Conservation (phyloP, 2,888 invertebrate species). For the Calliopum simillimum region DNA sequence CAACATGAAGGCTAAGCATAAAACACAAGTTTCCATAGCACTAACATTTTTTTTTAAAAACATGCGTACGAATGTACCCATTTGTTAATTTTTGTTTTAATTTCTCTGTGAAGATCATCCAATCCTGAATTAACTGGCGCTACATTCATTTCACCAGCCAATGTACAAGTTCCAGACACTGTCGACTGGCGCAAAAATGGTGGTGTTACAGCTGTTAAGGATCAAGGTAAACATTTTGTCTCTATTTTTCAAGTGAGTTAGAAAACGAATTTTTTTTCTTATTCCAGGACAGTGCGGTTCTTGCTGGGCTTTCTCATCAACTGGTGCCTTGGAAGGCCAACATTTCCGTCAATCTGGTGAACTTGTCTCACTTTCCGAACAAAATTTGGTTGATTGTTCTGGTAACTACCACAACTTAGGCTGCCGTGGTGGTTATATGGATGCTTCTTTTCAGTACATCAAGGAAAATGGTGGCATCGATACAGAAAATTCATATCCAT, state of each 20-base stretch:
- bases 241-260: constrained; percentile 73
- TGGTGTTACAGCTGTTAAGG: constrained; percentile 89
- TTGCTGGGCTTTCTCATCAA: constrained; percentile 94
- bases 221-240: constrained; percentile 71
- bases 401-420: constrained; percentile 78
- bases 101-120: too few relatives aligned
- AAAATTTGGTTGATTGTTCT: constrained; percentile 92
- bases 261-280: not conserved
- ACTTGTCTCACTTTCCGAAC: constrained; percentile 89
- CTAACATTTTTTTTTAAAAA: too few relatives aligned
- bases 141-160: constrained; percentile 64
- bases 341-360: constrained; percentile 83
- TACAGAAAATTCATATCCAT: constrained; percentile 89
- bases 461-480: constrained; percentile 89
- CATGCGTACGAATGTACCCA: too few relatives aligned
- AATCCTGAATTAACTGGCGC: constrained; percentile 51
- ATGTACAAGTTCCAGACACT: constrained; percentile 75
- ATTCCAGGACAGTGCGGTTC: constrained; percentile 80
- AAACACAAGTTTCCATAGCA: too few relatives aligned
- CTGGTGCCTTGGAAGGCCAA: constrained; percentile 90
- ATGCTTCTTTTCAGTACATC: constrained; percentile 87
- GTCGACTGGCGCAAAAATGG: constrained; percentile 88
- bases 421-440: too few relatives aligned
- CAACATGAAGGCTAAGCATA: too few relatives aligned
- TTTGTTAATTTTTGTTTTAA: too few relatives aligned